phyloP scores from a whole-genome alignment of 2,113 vertebrate genomes.

The Osmerus eperlanus region DNA sequence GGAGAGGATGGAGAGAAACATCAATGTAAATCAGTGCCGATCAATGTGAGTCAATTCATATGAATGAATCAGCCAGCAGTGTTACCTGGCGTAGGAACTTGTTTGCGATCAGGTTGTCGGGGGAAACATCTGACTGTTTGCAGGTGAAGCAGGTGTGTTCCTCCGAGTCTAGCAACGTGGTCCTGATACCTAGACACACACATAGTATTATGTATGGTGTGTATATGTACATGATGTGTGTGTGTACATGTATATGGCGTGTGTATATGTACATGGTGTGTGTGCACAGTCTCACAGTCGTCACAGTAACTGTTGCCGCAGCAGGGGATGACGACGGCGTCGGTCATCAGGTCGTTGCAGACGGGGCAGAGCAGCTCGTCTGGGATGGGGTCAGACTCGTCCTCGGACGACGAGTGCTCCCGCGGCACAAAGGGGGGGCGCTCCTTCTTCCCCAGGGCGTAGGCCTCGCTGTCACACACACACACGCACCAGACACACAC shows the following conservation, averaged over 20 bases:
- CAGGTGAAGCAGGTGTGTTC: constrained; percentile 93
- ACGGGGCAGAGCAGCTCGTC: constrained; percentile 95
- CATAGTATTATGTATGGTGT: too few species aligned
- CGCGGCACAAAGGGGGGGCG: constrained; percentile 94
- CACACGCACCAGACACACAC: not conserved
- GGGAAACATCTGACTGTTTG: constrained; percentile 95
- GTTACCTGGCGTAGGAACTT: constrained; percentile 96
- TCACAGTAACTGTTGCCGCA: constrained; percentile 99
- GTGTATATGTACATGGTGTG: not conserved
- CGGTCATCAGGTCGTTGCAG: constrained; percentile 96
- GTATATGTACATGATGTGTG: not conserved
- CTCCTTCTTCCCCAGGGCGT: constrained; percentile 96
- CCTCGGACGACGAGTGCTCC: constrained; percentile 90
- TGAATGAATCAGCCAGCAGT: not conserved
- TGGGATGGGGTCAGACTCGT: constrained; percentile 91
- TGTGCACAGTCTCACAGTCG: constrained; percentile 81
- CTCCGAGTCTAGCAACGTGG: constrained; percentile 89
- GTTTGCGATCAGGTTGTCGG: constrained; percentile 94
- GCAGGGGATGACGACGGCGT: constrained; percentile 97
- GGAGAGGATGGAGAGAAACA: not conserved
- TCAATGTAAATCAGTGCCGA: not conserved
- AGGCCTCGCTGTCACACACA: constrained; percentile 81
- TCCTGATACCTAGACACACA: constrained; percentile 83
- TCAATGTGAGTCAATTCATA: too few species aligned
- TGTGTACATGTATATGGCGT: not conserved